Evolutionary conservation across 2,797 vertebrate species (phyloP).

Genomic region (Fratercula arctica): DNA sequence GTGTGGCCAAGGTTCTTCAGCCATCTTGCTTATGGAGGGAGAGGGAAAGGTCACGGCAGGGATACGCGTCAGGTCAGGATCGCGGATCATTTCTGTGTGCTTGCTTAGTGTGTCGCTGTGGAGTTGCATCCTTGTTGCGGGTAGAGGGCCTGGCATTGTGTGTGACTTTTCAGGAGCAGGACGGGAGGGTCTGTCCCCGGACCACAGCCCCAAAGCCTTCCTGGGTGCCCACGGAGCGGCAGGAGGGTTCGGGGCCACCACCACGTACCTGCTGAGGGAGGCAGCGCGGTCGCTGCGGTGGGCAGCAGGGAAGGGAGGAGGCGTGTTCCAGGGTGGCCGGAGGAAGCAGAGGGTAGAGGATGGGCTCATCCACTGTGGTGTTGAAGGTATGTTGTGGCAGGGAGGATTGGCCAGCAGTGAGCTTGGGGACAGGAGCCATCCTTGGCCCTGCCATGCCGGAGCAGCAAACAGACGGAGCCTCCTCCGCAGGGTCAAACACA

Average conservation of each 20-base stretch:
- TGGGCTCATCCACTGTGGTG: neutral
- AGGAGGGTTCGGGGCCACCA: neutral
- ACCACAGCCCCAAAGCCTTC: neutral
- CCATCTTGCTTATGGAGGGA: neutral
- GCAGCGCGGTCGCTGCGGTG: accelerated
- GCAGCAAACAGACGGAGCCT: neutral
- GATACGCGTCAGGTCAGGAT: neutral
- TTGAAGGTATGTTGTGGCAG: neutral
- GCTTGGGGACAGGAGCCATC: neutral
- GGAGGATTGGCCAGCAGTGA: neutral
- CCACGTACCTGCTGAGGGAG: accelerated
- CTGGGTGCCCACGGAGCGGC: accelerated
- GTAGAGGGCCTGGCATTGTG: accelerated
- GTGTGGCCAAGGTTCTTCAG: accelerated
- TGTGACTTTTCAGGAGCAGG: neutral
- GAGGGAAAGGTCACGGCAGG: neutral
- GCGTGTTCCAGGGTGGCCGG: neutral
- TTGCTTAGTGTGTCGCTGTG: neutral
- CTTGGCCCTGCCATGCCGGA: neutral
- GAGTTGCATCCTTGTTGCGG: neutral
- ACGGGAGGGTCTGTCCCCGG: neutral
- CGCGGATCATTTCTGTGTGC: neutral
- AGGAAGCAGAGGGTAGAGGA: neutral
- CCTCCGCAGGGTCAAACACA: neutral
- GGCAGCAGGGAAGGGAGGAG: no score